Conservation (phyloP, 2,888 invertebrate genomes). For the Peribatodes rhomboidaria region DNA sequence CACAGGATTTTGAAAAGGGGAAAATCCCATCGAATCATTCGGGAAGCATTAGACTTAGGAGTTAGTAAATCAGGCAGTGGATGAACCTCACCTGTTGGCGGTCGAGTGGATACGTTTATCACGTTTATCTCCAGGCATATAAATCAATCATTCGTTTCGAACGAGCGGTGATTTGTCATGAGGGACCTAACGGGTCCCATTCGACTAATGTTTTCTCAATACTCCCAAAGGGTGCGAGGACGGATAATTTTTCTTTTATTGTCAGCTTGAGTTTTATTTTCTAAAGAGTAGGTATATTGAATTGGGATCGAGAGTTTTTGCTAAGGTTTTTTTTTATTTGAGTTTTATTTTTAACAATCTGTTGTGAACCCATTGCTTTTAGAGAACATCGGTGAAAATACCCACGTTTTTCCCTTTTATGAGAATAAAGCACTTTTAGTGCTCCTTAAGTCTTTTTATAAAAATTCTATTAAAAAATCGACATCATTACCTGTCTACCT, state of each 20-base stretch:
- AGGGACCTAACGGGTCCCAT: conserved; percentile 45
- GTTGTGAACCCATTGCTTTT: background rate
- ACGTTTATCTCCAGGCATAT: conserved; percentile 57
- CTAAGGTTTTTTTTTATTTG: background rate
- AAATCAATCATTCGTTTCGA: conserved; percentile 84
- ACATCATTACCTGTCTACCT: too few relatives aligned
- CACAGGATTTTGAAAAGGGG: conserved; percentile 80
- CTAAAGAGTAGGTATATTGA: conserved; percentile 21
- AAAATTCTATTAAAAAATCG: too few relatives aligned
- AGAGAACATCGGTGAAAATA: background rate
- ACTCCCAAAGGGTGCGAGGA: conserved; percentile 41
- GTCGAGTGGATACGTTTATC: conserved; percentile 48
- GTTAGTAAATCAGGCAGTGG: conserved; percentile 79
- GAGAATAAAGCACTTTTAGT: too few relatives aligned
- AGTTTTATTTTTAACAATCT: background rate
- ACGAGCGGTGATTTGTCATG: conserved; percentile 76
- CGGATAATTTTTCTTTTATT: conserved; percentile 41
- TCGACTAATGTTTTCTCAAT: conserved; percentile 56
- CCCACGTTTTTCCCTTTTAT: background rate
- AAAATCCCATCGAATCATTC: conserved; percentile 72
- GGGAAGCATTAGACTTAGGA: conserved; percentile 66
- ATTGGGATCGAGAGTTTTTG: conserved; percentile 18
- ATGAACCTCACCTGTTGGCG: conserved; percentile 75
- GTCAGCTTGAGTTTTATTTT: conserved; percentile 32
- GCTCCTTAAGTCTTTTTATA: too few relatives aligned